Evolutionary conservation across 2,888 invertebrate genomes (phyloP).

Genomic region (Lissocephala sabroskyi): DNA sequence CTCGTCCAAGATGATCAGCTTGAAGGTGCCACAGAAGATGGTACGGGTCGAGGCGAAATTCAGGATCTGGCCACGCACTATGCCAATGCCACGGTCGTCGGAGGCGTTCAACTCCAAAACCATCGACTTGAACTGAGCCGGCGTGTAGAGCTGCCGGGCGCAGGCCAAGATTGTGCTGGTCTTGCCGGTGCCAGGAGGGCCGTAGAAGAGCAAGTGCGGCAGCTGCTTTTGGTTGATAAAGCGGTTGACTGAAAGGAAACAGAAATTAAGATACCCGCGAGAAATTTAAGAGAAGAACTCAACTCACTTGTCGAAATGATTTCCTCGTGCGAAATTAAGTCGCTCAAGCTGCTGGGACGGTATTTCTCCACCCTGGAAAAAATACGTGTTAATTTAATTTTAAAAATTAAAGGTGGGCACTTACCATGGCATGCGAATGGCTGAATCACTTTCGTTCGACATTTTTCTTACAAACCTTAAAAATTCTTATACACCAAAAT

Average conservation of each 20-base stretch:
- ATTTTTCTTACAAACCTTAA: too few species aligned
- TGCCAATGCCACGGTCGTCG: conserved; percentile 97
- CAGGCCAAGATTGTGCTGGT: conserved; percentile 98
- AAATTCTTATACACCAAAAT: too few species aligned
- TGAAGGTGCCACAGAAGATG: conserved; percentile 94
- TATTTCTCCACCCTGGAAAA: conserved; percentile 96
- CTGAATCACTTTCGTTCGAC: conserved; percentile 26
- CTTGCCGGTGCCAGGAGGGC: conserved; percentile 98
- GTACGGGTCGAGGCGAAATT: conserved; percentile 98
- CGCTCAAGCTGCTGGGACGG: conserved; percentile 90
- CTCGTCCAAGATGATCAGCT: conserved; percentile 97
- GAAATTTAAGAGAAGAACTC: too few species aligned
- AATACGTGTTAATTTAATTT: neutral
- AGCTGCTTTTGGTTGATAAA: conserved; percentile 93
- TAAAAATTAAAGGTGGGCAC: neutral
- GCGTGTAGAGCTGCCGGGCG: conserved; percentile 91
- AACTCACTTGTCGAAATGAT: conserved; percentile 94
- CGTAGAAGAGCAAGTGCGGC: conserved; percentile 97
- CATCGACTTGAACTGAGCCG: conserved; percentile 94
- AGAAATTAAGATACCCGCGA: conserved; percentile 1
- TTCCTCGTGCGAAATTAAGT: conserved; percentile 97
- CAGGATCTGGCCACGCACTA: conserved; percentile 93
- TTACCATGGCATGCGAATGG: conserved; percentile 60
- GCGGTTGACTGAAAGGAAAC: conserved; percentile 79
- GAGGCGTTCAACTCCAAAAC: conserved; percentile 96